A percentile compares a stretch with the other conserved stretches of the same genome.
Conservation (phyloP, 2,113 vertebrate genomes). For the Ondatra zibethicus region DNA sequence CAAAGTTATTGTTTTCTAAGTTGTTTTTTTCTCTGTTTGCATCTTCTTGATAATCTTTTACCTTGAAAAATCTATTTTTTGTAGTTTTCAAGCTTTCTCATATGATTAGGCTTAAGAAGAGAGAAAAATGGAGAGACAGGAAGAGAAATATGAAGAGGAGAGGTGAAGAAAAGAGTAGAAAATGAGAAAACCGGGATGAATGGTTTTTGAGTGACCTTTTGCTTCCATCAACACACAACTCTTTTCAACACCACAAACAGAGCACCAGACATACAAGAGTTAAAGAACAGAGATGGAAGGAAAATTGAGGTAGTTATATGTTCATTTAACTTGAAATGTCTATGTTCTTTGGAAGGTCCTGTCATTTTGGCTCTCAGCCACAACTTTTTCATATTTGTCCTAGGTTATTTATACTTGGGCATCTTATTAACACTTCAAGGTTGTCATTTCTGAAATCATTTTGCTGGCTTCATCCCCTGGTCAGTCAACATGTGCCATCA, state of each 20-base stretch:
- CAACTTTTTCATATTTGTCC: neutral
- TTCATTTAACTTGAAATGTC: neutral
- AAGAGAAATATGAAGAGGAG: neutral
- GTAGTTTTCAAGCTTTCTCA: neutral
- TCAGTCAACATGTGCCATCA: neutral
- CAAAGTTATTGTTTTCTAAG: neutral
- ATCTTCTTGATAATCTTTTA: neutral
- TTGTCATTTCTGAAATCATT: neutral
- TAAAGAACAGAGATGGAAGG: neutral
- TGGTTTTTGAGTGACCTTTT: neutral
- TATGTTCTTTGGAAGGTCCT: neutral
- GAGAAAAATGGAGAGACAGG: neutral
- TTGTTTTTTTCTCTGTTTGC: conserved; percentile 4
- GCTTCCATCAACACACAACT: neutral
- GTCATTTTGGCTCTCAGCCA: neutral
- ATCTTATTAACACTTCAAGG: neutral
- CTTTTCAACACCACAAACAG: neutral
- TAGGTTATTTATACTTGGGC: neutral
- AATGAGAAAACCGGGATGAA: neutral
- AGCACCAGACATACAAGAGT: neutral
- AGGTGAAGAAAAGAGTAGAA: neutral
- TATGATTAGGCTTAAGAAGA: neutral
- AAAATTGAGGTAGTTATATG: too few species aligned
- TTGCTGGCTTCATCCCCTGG: neutral
- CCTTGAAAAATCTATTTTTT: neutral